phyloP scores from a whole-genome alignment of 2,888 invertebrate species.

The Prosopocoilus inquinatus region DNA sequence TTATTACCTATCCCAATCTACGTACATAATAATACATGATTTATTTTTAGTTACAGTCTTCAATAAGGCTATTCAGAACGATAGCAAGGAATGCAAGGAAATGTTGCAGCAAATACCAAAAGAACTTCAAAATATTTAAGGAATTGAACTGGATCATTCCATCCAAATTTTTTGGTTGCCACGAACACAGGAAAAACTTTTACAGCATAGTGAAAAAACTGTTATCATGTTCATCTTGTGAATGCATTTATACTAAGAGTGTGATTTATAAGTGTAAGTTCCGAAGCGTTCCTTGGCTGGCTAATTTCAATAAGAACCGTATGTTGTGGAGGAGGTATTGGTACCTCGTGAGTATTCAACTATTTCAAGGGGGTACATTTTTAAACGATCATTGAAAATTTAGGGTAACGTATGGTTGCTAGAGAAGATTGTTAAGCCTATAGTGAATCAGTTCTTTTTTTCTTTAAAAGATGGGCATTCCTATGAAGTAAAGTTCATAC shows the following conservation, averaged over 20 bases:
- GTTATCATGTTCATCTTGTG: constrained; percentile 13
- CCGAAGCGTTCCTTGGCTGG: constrained; percentile 14
- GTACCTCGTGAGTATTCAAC: constrained; percentile 10
- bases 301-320: background rate
- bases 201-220: constrained; percentile 18
- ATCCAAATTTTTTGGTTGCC: constrained; percentile 12
- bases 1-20: no score
- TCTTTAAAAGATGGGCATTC: constrained; percentile 12
- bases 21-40: no score
- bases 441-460: constrained; percentile 15
- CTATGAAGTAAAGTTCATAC: constrained; percentile 19
- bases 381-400: background rate
- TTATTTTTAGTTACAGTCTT: constrained; percentile 11
- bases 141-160: constrained; percentile 18
- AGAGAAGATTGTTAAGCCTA: constrained; percentile 23
- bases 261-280: constrained; percentile 5
- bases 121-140: constrained; percentile 8
- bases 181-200: constrained; percentile 11
- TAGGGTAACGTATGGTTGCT: constrained; percentile 22
- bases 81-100: constrained; percentile 11
- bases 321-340: constrained; percentile 6
- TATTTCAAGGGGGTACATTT: background rate
- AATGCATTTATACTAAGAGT: constrained; percentile 13
- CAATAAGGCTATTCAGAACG: constrained; percentile 2
- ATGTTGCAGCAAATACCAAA: background rate